Percentiles rank a stretch among this genome's conserved stretches.
Evolutionary conservation across 2,113 vertebrate genomes (phyloP).

Genomic region (Scomber scombrus): DNA sequence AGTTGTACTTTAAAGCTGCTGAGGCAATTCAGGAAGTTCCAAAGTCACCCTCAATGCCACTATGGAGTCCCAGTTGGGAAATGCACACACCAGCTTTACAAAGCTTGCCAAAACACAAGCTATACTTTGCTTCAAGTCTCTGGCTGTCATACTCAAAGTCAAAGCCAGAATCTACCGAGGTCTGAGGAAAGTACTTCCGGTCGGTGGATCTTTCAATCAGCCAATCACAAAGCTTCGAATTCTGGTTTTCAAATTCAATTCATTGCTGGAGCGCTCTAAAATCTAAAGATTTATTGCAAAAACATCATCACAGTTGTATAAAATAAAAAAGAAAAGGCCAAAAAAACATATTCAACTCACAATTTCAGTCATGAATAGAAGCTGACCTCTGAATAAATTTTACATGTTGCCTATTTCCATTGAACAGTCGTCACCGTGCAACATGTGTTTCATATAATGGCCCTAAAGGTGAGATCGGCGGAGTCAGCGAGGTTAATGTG

Average conservation of each 20-base stretch:
- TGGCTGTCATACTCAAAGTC: constrained; percentile 24
- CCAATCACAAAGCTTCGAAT: no score
- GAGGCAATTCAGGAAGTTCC: constrained; percentile 24
- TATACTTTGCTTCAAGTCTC: constrained; percentile 6
- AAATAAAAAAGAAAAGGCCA: no score
- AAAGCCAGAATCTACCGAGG: constrained; percentile 13
- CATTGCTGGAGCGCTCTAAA: no score
- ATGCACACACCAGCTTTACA: constrained; percentile 5
- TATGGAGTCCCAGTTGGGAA: constrained; percentile 28
- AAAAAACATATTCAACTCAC: no score
- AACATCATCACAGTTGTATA: no score
- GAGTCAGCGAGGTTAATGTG: background rate
- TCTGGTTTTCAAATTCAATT: no score
- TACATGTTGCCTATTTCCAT: background rate
- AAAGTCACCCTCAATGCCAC: constrained; percentile 36
- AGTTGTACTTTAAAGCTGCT: constrained; percentile 22
- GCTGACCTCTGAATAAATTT: background rate
- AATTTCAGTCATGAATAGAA: background rate
- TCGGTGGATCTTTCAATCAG: no score
- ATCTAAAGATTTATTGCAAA: no score
- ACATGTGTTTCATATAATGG: background rate
- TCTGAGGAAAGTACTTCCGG: background rate
- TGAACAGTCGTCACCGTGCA: background rate
- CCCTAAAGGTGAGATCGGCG: background rate
- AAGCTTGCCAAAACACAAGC: constrained; percentile 27